These are phyloP conservation scores for Chesias legatella DNA, from an alignment of 2,888 invertebrate genomes.

Conservation along the genomic window DNA sequence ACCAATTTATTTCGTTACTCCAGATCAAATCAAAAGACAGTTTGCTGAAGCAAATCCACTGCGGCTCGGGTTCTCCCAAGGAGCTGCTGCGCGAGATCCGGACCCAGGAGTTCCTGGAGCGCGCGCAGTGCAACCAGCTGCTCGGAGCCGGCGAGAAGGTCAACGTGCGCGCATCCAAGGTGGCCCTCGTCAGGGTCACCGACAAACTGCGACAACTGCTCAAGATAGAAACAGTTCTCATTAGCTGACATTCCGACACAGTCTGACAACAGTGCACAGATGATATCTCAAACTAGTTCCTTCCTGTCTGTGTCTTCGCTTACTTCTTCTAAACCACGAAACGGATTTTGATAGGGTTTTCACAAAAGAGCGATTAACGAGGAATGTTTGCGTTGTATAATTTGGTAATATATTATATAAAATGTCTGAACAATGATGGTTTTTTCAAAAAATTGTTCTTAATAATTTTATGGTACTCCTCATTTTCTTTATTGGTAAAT, in stretches of 20 bases:
- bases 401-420: no score
- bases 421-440: no score
- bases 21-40: conserved; percentile 91
- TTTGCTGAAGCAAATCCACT: conserved; percentile 85
- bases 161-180: conserved; percentile 89
- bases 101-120: conserved; percentile 89
- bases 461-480: no score
- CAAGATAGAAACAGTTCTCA: conserved; percentile 88
- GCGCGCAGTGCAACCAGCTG: conserved; percentile 89
- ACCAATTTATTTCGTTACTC: no score
- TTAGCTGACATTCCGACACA: conserved; percentile 77
- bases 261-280: conserved; percentile 5
- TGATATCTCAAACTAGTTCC: no score
- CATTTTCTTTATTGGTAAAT: no score
- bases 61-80: conserved; percentile 79
- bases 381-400: no score
- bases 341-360: no score
- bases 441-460: no score
- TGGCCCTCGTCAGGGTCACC: conserved; percentile 90
- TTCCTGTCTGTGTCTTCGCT: no score
- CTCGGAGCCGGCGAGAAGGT: conserved; percentile 89
- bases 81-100: conserved; percentile 84
- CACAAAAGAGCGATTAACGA: no score
- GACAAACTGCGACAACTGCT: conserved; percentile 90
- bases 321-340: no score